Conservation (phyloP, 2,797 vertebrate species). For the Xenops minutus region DNA sequence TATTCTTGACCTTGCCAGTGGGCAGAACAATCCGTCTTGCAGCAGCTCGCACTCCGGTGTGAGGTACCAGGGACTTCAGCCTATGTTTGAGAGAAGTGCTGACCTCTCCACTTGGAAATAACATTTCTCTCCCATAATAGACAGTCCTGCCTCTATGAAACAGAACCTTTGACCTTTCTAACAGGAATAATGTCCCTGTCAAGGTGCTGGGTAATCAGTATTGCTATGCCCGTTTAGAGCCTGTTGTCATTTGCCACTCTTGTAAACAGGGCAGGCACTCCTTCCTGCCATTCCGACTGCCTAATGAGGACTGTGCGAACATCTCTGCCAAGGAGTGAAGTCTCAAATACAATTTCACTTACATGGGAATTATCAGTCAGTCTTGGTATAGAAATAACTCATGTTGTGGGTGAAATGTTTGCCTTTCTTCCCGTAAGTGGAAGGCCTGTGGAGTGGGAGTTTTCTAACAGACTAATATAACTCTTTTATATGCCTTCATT, state of each 20-base stretch:
- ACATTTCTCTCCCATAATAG: conserved; percentile 2
- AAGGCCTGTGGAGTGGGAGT: neutral
- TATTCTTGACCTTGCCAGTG: conserved; percentile 72
- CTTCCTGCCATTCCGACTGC: neutral
- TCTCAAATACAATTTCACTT: conserved; percentile 22
- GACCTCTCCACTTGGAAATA: conserved; percentile 31
- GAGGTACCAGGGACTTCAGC: neutral
- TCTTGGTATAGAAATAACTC: conserved; percentile 32
- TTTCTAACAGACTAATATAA: conserved; percentile 14
- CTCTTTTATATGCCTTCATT: conserved; percentile 37
- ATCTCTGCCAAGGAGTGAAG: neutral
- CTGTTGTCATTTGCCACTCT: conserved; percentile 27
- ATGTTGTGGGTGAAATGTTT: conserved; percentile 60
- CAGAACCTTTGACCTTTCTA: conserved; percentile 51
- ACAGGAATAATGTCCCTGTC: conserved; percentile 42
- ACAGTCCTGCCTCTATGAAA: conserved; percentile 28
- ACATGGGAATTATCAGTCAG: conserved; percentile 38
- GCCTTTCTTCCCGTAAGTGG: conserved; percentile 33
- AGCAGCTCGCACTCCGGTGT: neutral
- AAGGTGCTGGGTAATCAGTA: conserved; percentile 49
- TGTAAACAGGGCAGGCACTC: neutral
- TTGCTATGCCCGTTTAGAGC: conserved; percentile 3
- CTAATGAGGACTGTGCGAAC: neutral
- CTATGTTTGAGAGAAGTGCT: conserved; percentile 2
- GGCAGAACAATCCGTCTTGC: conserved; percentile 59